Evolutionary conservation across 2,888 invertebrate genomes (phyloP).

Genomic region (Allolobophora icterica): DNA sequence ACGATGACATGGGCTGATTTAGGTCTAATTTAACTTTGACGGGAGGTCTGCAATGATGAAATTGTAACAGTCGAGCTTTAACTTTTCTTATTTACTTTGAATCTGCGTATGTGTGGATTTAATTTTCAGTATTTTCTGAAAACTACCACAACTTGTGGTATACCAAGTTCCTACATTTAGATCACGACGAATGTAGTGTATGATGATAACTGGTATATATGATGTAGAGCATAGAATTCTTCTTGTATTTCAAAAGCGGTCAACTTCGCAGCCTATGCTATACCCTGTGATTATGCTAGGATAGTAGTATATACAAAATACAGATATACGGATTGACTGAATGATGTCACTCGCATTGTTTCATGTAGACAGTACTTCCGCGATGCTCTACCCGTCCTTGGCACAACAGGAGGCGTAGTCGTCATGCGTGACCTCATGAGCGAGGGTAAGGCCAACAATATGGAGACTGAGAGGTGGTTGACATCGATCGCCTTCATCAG

Average conservation of each 20-base stretch:
- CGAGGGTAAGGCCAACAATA: slow-evolving; percentile 72
- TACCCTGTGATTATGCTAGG: not conserved
- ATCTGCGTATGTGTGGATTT: not conserved
- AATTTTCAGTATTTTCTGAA: not conserved
- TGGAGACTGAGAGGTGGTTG: slow-evolving; percentile 81
- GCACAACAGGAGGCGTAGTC: slow-evolving; percentile 80
- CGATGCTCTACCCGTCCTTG: slow-evolving; percentile 85
- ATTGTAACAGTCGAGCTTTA: too few relatives aligned
- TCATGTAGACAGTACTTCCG: slow-evolving; percentile 75
- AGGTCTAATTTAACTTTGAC: not conserved
- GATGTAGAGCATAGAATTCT: not conserved
- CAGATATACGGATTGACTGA: not conserved
- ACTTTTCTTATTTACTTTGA: not conserved
- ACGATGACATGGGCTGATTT: not conserved
- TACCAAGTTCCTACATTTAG: not conserved
- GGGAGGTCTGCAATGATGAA: too few relatives aligned
- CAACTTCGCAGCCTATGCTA: not conserved
- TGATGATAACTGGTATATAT: not conserved
- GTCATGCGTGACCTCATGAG: slow-evolving; percentile 84
- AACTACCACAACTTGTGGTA: not conserved
- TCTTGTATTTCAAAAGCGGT: not conserved
- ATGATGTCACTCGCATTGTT: not conserved
- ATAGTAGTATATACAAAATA: too few relatives aligned
- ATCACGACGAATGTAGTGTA: not conserved
- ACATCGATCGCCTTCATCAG: slow-evolving; percentile 81